A percentile compares a stretch with the other conserved stretches of the same genome.
Conservation (phyloP, 2,797 vertebrate species). For the Micromesistius poutassou region DNA sequence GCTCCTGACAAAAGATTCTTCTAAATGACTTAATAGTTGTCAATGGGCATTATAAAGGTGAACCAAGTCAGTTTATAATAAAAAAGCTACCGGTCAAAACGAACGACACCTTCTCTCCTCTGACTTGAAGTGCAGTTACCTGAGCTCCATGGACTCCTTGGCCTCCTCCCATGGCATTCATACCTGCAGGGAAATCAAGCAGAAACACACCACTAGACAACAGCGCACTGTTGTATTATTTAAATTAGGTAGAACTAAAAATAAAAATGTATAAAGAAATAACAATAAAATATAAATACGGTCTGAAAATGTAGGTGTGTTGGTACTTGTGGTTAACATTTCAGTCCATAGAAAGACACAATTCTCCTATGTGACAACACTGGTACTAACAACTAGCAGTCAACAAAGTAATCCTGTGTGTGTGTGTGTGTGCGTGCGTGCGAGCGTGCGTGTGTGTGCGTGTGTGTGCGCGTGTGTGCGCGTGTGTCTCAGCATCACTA, state of each 20-base stretch:
- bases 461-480: neutral
- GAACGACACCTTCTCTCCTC: neutral
- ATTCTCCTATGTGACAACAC: neutral
- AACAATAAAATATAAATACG: neutral
- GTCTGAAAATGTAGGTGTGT: neutral
- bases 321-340: neutral
- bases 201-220: conserved; percentile 19
- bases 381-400: neutral
- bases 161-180: conserved; percentile 80
- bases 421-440: neutral
- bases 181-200: conserved; percentile 68
- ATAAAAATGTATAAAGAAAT: neutral
- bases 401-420: neutral
- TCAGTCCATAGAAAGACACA: neutral
- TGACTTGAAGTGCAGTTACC: conserved; percentile 70
- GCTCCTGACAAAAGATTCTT: no score
- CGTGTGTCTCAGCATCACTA: neutral
- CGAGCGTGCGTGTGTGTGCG: neutral
- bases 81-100: neutral
- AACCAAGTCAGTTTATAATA: neutral
- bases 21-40: neutral
- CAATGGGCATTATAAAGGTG: neutral
- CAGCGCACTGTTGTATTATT: neutral
- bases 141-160: conserved; percentile 85
- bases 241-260: neutral